Base-by-base conservation (phyloP, 2,888 invertebrate species). In the Ellobium chinense region DNA sequence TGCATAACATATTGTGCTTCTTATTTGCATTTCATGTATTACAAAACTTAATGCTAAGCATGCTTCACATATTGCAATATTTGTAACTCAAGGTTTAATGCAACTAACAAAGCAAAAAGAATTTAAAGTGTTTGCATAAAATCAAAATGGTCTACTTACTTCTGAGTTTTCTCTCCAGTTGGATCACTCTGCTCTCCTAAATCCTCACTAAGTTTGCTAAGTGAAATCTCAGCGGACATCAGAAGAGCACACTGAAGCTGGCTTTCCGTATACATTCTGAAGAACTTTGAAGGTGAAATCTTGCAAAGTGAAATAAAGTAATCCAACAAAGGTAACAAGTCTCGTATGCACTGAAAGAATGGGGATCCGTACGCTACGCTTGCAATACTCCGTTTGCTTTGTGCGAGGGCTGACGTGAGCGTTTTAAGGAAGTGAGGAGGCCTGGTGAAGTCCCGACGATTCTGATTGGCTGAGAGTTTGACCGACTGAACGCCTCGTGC, bases 201-300 rank as follows among this genome's bases (percentile, higher is more conserved):
- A 65, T 79, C 72, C 78, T 79, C 72, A 29, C 78, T 79, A 36
- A 79, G 72, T 73, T 79, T 72, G 65, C 78, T 79, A 65, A 79
- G 56, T 62, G 78, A 79, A 65, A 79, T 72, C 56, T 79, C 78
- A 4, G 78, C 63, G 24, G 78, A 63, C 78, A 79, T 72, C 12
- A 72, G 37, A 14, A 79, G 56, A 12, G 78, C 72, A 27, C 73
- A 79, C 56, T 79, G 63, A 63, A 79, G 39, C 60, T 79, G 78
- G 18, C 34, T 72, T 39, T 79, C 78, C n/a, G 78, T 79, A 39
- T 79, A 79, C 78, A 79, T 79, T 34, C 27, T 79, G 65, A 12
- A 18, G 31, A n/a, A 36, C 14, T 62, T 62, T 24, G 27, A 37
- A 12, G 12, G 9, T 70, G 18, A 70, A 34, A 70, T 31, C 7